A percentile compares a stretch with the other conserved stretches of the same genome.
Conservation (phyloP, 2,888 invertebrate genomes). For the Acrobasis suavella region DNA sequence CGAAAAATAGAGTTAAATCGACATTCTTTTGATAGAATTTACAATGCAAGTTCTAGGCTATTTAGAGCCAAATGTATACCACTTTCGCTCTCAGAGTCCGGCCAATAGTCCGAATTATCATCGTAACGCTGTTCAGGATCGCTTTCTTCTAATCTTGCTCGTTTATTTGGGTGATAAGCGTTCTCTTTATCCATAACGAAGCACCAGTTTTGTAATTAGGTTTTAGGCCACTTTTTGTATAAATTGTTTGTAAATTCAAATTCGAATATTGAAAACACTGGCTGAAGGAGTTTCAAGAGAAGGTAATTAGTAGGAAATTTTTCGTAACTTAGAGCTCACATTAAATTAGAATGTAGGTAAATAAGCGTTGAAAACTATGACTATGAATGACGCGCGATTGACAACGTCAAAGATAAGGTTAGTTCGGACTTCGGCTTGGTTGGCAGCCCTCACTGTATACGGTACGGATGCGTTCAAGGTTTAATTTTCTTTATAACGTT, state of each 20-base stretch:
- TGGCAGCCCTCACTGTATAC: constrained; percentile 27
- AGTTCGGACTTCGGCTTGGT: neutral
- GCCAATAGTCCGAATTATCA: constrained; percentile 70
- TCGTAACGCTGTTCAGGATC: constrained; percentile 52
- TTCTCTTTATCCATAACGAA: constrained; percentile 66
- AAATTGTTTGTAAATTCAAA: neutral
- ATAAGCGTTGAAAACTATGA: constrained; percentile 10
- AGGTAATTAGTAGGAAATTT: neutral
- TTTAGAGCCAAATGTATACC: constrained; percentile 41
- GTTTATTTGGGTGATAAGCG: constrained; percentile 54
- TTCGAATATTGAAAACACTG: neutral
- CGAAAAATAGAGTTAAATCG: neutral
- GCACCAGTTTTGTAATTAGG: neutral
- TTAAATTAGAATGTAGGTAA: constrained; percentile 14
- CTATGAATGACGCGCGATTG: constrained; percentile 9
- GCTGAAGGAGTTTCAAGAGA: neutral
- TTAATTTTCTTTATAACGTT: neutral
- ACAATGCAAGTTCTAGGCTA: neutral
- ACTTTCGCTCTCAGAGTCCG: constrained; percentile 62
- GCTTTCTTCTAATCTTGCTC: constrained; percentile 57
- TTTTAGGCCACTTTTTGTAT: neutral
- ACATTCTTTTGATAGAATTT: neutral
- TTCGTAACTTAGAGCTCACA: too few species aligned
- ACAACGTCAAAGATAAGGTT: constrained; percentile 11
- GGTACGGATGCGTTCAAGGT: constrained; percentile 1